A percentile compares a stretch with the other conserved stretches of the same genome.
phyloP scores from a whole-genome alignment of 2,113 vertebrate species.

The Macroglossus sobrinus region DNA sequence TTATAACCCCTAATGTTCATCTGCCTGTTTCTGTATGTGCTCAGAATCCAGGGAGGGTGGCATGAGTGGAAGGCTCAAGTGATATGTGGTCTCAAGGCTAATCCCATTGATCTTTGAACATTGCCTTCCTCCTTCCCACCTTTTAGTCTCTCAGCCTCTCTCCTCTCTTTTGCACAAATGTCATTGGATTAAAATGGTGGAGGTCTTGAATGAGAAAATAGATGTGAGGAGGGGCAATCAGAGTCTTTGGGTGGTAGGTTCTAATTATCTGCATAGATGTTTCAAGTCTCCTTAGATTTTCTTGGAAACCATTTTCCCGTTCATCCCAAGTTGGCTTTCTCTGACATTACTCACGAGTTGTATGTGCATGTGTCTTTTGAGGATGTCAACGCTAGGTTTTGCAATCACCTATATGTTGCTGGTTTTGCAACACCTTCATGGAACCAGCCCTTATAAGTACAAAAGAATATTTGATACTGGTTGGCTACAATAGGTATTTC shows the following conservation, averaged over 20 bases:
- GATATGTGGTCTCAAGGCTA: not conserved
- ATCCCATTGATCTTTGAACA: not conserved
- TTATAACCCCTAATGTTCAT: not conserved
- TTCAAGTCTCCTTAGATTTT: not conserved
- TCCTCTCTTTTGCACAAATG: not conserved
- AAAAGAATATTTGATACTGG: not conserved
- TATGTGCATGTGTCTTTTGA: not conserved
- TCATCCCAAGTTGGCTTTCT: not conserved
- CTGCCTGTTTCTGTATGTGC: not conserved
- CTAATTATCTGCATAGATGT: not conserved
- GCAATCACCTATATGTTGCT: not conserved
- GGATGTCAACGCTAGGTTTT: not conserved
- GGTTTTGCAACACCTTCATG: not conserved
- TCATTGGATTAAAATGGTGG: not conserved
- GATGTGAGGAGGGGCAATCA: not conserved
- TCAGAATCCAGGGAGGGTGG: not conserved
- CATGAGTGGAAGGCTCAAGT: not conserved
- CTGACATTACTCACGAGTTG: not conserved
- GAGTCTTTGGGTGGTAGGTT: not conserved
- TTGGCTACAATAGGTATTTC: not conserved
- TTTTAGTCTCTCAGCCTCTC: not conserved
- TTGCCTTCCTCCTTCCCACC: not conserved
- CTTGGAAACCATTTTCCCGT: not conserved
- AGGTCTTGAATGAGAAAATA: not conserved
- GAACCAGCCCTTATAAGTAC: not conserved